Evolutionary conservation across 2,888 invertebrate species (phyloP), one percentile per base, ranked within the genome.

Genomic region (Agrenia bidenticulata): DNA sequence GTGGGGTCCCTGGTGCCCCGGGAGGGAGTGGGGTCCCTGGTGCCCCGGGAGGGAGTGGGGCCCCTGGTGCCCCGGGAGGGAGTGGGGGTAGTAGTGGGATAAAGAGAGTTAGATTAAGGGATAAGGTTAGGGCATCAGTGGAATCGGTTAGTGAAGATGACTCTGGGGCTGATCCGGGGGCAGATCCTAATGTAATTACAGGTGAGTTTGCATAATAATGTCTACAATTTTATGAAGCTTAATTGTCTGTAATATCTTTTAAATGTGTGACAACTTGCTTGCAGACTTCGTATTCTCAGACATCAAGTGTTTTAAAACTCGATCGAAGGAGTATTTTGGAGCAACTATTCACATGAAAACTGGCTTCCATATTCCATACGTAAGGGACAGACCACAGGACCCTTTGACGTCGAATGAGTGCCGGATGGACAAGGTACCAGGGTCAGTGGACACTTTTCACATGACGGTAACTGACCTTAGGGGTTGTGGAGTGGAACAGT

Each of bases 201-300:
- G 71, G 71, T 71, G 63, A 51, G n/a, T 5, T 11, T 11, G 15
- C 15, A 15, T 39, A 39, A 15, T 15, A 7, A 39, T n/a, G n/a
- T n/a, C n/a, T n/a, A n/a, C n/a, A n/a, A n/a, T n/a, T n/a, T n/a
- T n/a, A n/a, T n/a, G n/a, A n/a, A n/a, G n/a, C n/a, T n/a, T n/a
- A n/a, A n/a, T 19, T 23, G 9, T 19, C 7, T 21, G n/a, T 21
- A 53, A 53, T 19, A 53, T 21, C 5, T 11, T 53, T 49, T 49
- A 17, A 9, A 17, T n/a, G 13, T 13, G 49, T 17, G 7, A 19
- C 7, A 49, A 49, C n/a, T n/a, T n/a, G n/a, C n/a, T n/a, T n/a
- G n/a, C 51, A 74, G 76, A 76, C 61, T 76, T 73, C 39, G 73
- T 69, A 0, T 76, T 76, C 51, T 74, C 74, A 1, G 74, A 74